Base-by-base conservation (phyloP, 2,113 vertebrate species). In the Taurulus bubalis region DNA sequence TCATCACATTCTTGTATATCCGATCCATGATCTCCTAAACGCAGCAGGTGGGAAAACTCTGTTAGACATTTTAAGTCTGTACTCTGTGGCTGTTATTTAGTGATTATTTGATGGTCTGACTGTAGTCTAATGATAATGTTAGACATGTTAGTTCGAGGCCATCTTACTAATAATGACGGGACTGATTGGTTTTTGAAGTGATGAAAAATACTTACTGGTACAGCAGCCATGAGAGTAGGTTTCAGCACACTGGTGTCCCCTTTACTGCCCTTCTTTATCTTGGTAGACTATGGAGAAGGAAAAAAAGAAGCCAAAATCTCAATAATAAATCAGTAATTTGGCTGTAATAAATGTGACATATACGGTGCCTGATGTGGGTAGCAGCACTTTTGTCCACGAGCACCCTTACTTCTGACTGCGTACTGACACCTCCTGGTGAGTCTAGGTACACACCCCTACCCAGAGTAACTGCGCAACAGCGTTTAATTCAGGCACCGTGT, bases 251-350 rank as follows among this genome's bases (percentile, higher is more conserved):
- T 97, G 74, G 97, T 96, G 79, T 99, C 98, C 15, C 98, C 98
- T 95, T 97, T 99, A 92, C 98, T 99, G 93, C 98, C 98, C 91
- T 98, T 99, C 93, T 99, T 99, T 88, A 99, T 99, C 95, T 99
- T 99, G 40, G 98, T 96, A 36, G 98, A 99, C 98, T 45, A 45
- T 45, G 42, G 12, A 45, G 42, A 45, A 45, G 42, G 7, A 36
- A 42, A 45, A 15, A 45, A 45, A 40, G 38, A 45, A 62, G 59
- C 26, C 28, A 58, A 58, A 58, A 58, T 28, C 36, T 62, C 4
- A 24, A 18, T 11, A 8, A 59, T 8, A 3, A 3, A 32, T 32
- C 30, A 32, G 30, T 32, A 32, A 3, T 32, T 32, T n/a, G n/a
- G n/a, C n/a, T n/a, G n/a, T n/a, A n/a, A n/a, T n/a, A 56, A 12